Evolutionary conservation across 2,888 invertebrate genomes (phyloP).

Genomic region (Cyclophora albipunctata): DNA sequence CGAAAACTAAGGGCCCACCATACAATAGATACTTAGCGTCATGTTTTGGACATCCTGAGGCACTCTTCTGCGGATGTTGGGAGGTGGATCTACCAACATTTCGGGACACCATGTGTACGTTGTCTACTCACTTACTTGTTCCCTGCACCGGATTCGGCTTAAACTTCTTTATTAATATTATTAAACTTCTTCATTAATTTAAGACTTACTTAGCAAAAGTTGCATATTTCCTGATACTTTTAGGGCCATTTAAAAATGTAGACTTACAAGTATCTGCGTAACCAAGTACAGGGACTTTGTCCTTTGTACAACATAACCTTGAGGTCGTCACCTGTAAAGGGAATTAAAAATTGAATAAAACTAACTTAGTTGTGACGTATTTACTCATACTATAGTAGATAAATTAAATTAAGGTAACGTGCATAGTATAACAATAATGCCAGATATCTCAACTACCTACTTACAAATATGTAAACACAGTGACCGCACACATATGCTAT

Average conservation of each 20-base stretch:
- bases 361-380: background rate
- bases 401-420: no score
- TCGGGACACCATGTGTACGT: no score
- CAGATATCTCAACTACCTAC: slow-evolving; percentile 31
- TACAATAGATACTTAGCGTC: no score
- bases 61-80: no score
- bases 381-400: no score
- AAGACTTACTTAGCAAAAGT: slow-evolving; percentile 61
- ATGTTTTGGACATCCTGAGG: no score
- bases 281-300: slow-evolving; percentile 64
- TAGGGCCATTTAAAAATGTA: slow-evolving; percentile 76
- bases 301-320: slow-evolving; percentile 54
- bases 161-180: background rate
- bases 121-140: no score
- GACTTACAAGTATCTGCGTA: slow-evolving; percentile 78
- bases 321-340: slow-evolving; percentile 55
- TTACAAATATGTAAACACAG: slow-evolving; percentile 67
- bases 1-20: background rate
- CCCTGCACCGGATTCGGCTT: background rate
- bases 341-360: background rate
- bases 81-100: no score
- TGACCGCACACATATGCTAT: slow-evolving; percentile 62
- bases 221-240: slow-evolving; percentile 56
- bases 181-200: background rate
- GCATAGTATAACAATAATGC: no score